Base-by-base conservation (phyloP, 2,113 vertebrate species). In the Tor tambroides region DNA sequence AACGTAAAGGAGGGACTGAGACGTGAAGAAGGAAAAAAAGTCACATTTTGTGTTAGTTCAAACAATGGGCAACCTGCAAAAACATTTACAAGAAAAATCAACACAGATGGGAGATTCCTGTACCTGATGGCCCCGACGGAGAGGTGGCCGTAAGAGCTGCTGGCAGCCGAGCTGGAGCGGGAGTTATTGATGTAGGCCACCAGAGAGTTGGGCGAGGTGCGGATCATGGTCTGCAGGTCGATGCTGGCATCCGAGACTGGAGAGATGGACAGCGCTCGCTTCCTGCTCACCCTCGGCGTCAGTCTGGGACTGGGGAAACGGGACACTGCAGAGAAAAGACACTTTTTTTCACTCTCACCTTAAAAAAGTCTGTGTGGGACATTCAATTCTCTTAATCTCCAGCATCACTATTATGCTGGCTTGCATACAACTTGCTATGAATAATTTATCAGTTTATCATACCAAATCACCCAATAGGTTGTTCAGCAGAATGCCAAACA, bases 161-260 rank as follows among this genome's bases (percentile, higher is more conserved):
- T 99, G 4, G 98, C 97, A 0, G 97, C 97, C 0, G 98, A 99
- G 91, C 98, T 99, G 95, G 98, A 98, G n/a, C 98, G 96, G 0
- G 98, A 99, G 91, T 98, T 99, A 94, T 99, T 99, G 94, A 99
- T 99, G 90, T 99, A 99, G 0, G 98, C 98, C 90, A 99, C 98
- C n/a, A 99, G 95, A 0, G 98, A 99, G 93, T 98, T 99, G 85
- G 98, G 98, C 0, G 98, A 99, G 43, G 98, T 99, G 82, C 98
- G 96, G 93, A 99, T 99, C 98, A 99, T 99, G 2, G 98, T 98
- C 94, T 99, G 98, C 77, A 99, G 95, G 94, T 99, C 98, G 7
- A 99, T 98, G 95, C 98, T 99, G 94, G 97, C 97, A 0, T 99
- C 98, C 0, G 98, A 99, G 79, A 98, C 95, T 0, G 98, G 98